Evolutionary conservation across 2,113 vertebrate genomes (phyloP).

Genomic region (Rousettus leschenaultii): DNA sequence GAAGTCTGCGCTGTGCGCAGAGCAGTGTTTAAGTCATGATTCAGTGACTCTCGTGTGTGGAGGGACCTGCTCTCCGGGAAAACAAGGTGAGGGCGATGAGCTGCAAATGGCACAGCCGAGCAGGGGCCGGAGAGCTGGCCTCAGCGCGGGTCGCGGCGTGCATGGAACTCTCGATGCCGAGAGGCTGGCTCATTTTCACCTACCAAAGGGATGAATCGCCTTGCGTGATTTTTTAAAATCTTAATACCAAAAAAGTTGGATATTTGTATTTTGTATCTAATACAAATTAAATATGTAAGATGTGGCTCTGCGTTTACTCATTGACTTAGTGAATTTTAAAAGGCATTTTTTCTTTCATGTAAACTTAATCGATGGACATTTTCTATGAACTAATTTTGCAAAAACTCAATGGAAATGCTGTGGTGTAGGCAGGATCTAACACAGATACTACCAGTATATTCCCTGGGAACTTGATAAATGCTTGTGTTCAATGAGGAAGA

Average conservation of each 20-base stretch:
- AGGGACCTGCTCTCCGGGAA: neutral
- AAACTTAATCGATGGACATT: neutral
- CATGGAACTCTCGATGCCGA: neutral
- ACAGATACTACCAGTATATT: neutral
- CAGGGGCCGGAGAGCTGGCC: neutral
- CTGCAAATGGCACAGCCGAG: fast-evolving
- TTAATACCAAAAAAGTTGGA: neutral
- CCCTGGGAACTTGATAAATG: neutral
- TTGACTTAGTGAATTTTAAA: neutral
- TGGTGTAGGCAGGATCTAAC: neutral
- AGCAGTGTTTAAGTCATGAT: slow-evolving; percentile 19
- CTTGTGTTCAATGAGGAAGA: neutral
- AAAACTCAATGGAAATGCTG: neutral
- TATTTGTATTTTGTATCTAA: neutral
- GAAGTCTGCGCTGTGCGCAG: neutral
- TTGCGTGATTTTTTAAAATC: neutral
- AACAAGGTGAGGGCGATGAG: neutral
- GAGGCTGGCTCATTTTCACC: neutral
- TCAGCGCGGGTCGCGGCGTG: neutral
- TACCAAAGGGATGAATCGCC: neutral
- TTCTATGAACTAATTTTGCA: neutral
- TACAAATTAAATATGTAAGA: neutral
- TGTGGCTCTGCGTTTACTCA: neutral
- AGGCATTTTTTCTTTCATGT: neutral
- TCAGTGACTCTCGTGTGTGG: neutral